phyloP scores from a whole-genome alignment of 2,113 vertebrate species.

The Psittacara wagleri region DNA sequence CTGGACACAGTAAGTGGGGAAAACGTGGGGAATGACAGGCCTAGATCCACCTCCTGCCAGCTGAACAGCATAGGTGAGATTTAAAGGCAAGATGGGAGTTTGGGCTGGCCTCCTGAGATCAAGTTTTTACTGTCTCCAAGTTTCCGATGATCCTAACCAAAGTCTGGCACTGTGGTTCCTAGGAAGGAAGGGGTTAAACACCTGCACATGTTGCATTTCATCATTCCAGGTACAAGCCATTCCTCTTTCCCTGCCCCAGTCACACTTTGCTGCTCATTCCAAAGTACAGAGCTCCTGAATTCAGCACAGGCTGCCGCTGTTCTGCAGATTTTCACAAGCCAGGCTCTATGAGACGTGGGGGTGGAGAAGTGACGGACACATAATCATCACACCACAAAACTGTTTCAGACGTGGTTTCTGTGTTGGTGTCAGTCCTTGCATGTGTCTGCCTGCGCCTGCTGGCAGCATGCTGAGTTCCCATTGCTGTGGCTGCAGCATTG shows the following conservation, averaged over 20 bases:
- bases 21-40: fast-evolving
- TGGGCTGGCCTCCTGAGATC: background rate
- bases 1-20: background rate
- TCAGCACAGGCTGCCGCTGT: background rate
- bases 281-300: background rate
- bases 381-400: fast-evolving
- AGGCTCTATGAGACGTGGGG: fast-evolving
- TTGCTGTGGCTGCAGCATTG: fast-evolving
- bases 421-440: fast-evolving
- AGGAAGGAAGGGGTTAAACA: background rate
- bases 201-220: fast-evolving
- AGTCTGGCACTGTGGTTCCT: background rate
- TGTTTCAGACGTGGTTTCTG: fast-evolving
- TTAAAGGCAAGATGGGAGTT: fast-evolving
- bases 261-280: background rate
- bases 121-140: background rate
- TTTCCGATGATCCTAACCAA: background rate
- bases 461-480: fast-evolving
- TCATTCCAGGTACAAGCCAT: too few relatives aligned
- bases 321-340: background rate
- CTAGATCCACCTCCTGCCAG: fast-evolving
- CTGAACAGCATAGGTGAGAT: fast-evolving
- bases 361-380: background rate
- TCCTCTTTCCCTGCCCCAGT: background rate
- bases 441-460: fast-evolving